Evolutionary conservation across 92 coral and sea anemone species (phyloP).

Genomic region (Bergia puertoricense): DNA sequence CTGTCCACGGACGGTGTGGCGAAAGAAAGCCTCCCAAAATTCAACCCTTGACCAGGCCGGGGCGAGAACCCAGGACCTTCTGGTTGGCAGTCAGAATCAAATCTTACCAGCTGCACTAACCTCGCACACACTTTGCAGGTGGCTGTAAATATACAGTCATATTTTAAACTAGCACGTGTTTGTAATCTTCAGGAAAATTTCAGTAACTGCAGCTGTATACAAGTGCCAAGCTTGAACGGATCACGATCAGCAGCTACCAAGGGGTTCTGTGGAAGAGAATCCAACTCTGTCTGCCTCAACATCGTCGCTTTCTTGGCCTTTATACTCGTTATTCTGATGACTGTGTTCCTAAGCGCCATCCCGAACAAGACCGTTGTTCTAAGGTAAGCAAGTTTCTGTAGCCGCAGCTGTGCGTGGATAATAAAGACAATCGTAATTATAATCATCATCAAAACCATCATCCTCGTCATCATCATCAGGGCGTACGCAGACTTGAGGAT

Average conservation of each 20-base stretch:
- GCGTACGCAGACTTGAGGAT: no score
- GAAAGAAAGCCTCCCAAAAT: no score
- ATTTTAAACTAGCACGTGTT: background rate
- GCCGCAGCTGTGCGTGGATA: background rate
- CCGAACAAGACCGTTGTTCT: conserved; percentile 49
- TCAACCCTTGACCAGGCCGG: no score
- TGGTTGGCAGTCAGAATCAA: no score
- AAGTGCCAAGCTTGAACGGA: background rate
- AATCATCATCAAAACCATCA: background rate
- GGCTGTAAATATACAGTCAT: background rate
- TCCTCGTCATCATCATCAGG: background rate
- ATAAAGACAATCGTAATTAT: no score
- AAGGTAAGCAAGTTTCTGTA: conserved; percentile 33
- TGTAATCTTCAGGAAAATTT: conserved; percentile 6
- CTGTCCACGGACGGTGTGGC: no score
- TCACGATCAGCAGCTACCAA: conserved; percentile 31
- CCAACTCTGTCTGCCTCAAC: conserved; percentile 37
- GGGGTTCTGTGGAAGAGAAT: conserved; percentile 45
- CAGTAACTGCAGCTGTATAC: conserved; percentile 24
- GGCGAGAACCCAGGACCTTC: no score
- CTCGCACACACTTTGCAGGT: no score
- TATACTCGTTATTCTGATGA: background rate
- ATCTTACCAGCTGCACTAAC: no score
- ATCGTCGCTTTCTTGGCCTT: conserved; percentile 35
- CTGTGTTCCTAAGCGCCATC: conserved; percentile 23